Conservation (phyloP, 2,113 vertebrate genomes). For the Thermophis baileyi region DNA sequence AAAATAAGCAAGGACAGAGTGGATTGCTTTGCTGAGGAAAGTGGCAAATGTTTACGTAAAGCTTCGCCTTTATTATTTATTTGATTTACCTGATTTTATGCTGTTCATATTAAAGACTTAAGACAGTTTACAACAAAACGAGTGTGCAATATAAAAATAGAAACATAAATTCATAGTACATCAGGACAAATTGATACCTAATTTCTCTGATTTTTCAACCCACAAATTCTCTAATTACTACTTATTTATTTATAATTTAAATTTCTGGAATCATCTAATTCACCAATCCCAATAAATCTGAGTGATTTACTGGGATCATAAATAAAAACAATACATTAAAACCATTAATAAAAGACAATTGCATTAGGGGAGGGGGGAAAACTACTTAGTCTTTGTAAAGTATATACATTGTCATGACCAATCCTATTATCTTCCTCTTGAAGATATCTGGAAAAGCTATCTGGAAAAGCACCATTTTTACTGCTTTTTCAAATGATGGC, state of each 20-base stretch:
- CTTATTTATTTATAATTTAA: not conserved
- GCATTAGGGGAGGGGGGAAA: not conserved
- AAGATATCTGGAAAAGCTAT: too few species aligned
- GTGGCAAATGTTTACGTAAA: not conserved
- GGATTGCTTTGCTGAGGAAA: not conserved
- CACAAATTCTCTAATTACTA: not conserved
- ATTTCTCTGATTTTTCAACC: not conserved
- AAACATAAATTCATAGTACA: not conserved
- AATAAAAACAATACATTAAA: not conserved
- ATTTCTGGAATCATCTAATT: not conserved
- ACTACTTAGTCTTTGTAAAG: not conserved
- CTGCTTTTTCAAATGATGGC: not conserved
- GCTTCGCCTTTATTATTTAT: not conserved
- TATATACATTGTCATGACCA: not conserved
- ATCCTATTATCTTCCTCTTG: not conserved
- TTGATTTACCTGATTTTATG: not conserved
- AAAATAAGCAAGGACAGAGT: not conserved
- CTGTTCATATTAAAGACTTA: not conserved
- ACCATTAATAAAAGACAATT: not conserved
- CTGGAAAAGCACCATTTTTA: not conserved
- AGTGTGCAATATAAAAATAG: not conserved
- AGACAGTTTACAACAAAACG: not conserved
- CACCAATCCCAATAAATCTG: not conserved
- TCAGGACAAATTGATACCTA: not conserved
- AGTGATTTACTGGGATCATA: not conserved